Conservation (phyloP, 2,888 invertebrate genomes). For the Tanaodytes sp. region DNA sequence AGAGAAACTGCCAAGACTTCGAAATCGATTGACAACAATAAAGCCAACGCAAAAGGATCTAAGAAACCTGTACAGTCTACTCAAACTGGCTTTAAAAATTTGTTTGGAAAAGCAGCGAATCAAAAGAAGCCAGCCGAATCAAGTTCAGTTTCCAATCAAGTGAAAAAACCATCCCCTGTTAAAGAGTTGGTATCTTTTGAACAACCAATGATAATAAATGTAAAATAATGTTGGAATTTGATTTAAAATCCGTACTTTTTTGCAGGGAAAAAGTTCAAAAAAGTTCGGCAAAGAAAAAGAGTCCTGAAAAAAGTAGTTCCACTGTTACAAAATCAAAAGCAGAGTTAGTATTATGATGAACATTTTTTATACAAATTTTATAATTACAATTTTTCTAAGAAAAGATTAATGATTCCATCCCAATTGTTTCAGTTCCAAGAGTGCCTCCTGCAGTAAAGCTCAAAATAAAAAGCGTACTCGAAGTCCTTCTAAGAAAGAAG, state of each 20-base stretch:
- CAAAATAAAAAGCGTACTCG: slow-evolving; percentile 42
- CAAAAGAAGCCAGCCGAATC: slow-evolving; percentile 42
- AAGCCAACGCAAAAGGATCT: slow-evolving; percentile 15
- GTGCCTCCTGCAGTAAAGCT: background rate
- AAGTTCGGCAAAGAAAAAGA: slow-evolving; percentile 24
- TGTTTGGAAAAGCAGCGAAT: slow-evolving; percentile 62
- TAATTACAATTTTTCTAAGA: too few relatives aligned
- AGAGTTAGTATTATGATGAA: slow-evolving; percentile 25
- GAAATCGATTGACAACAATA: slow-evolving; percentile 23
- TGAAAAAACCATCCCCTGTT: slow-evolving; percentile 16
- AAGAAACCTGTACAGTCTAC: slow-evolving; percentile 61
- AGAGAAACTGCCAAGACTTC: slow-evolving; percentile 13
- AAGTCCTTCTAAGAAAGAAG: slow-evolving; percentile 45
- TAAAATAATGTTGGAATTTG: too few relatives aligned
- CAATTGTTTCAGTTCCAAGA: too few relatives aligned
- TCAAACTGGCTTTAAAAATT: slow-evolving; percentile 61
- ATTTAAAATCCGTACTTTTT: too few relatives aligned
- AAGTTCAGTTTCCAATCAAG: slow-evolving; percentile 19
- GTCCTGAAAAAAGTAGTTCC: slow-evolving; percentile 21
- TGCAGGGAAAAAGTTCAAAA: too few relatives aligned
- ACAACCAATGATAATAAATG: too few relatives aligned
- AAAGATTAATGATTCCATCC: too few relatives aligned
- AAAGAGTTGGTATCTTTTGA: slow-evolving; percentile 19
- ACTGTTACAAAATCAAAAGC: slow-evolving; percentile 33
- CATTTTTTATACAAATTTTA: too few relatives aligned